Conservation (phyloP, 2,797 vertebrate genomes). For the Pteropus rufus region DNA sequence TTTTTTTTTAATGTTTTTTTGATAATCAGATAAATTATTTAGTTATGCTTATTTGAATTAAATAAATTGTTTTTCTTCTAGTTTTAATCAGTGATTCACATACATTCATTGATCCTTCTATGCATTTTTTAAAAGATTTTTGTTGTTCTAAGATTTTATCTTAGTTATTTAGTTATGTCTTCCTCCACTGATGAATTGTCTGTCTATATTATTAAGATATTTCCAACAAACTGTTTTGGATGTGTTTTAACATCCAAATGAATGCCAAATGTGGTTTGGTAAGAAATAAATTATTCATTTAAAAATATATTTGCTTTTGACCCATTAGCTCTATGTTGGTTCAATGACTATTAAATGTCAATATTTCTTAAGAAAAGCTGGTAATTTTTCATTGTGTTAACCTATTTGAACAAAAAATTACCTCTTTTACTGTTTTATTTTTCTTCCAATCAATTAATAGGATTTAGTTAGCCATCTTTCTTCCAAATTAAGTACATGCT, state of each 20-base stretch:
- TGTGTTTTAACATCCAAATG: conserved; percentile 14
- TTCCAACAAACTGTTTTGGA: not conserved
- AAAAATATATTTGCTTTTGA: not conserved
- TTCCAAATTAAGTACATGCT: not conserved
- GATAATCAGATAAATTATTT: conserved; percentile 13
- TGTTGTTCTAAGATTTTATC: conserved; percentile 3
- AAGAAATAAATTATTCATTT: conserved; percentile 45
- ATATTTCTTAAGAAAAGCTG: not conserved
- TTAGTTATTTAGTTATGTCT: not conserved
- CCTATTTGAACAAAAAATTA: not conserved
- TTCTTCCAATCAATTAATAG: not conserved
- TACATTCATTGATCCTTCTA: not conserved
- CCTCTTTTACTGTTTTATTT: not conserved
- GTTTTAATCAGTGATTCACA: not conserved
- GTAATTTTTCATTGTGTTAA: not conserved
- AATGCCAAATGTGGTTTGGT: conserved; percentile 11
- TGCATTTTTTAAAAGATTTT: not conserved
- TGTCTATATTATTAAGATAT: not conserved
- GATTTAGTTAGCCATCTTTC: not conserved
- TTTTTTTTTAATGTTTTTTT: conserved; percentile 47
- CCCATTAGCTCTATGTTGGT: not conserved
- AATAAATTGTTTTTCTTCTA: conserved; percentile 1
- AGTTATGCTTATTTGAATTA: conserved; percentile 21
- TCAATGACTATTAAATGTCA: not conserved
- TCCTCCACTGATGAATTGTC: not conserved